phyloP scores from a whole-genome alignment of 53 echinoderm and acorn worm genomes.

The Echinarachnius parma region DNA sequence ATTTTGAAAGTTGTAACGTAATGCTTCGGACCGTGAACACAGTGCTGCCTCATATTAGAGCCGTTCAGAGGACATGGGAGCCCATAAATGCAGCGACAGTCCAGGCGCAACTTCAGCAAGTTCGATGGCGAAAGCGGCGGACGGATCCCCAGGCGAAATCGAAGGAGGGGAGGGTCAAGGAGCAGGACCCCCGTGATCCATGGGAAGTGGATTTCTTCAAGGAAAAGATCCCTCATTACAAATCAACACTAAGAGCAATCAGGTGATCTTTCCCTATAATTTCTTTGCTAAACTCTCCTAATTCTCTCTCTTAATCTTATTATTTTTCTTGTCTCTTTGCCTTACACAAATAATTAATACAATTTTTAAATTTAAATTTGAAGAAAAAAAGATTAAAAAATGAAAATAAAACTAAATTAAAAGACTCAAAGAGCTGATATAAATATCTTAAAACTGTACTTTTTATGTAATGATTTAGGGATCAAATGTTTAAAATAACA shows the following conservation, averaged over 20 bases:
- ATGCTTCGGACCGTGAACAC: slow-evolving; percentile 16
- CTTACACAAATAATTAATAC: too few species aligned
- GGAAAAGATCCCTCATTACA: slow-evolving; percentile 61
- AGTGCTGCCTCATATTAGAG: not conserved
- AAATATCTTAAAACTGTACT: too few species aligned
- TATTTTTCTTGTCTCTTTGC: not conserved
- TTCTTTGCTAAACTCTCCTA: not conserved
- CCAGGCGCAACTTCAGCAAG: slow-evolving; percentile 36
- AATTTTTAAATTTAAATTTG: too few species aligned
- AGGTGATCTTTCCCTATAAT: slow-evolving; percentile 44
- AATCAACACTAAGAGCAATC: slow-evolving; percentile 53
- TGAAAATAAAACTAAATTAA: too few species aligned
- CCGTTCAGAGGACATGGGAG: slow-evolving; percentile 11
- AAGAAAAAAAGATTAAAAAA: too few species aligned
- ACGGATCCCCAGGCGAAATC: slow-evolving; percentile 77
- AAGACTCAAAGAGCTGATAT: too few species aligned
- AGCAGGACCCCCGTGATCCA: slow-evolving; percentile 79
- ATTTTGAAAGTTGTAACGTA: too few species aligned
- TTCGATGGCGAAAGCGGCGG: slow-evolving; percentile 79
- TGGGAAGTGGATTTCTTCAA: slow-evolving; percentile 64
- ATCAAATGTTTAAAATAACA: too few species aligned
- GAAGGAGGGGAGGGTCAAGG: slow-evolving; percentile 60
- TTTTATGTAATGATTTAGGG: too few species aligned
- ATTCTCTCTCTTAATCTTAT: not conserved
- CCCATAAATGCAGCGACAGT: slow-evolving; percentile 10